Conservation (phyloP, 2,113 vertebrate genomes). For the Pimephales promelas region DNA sequence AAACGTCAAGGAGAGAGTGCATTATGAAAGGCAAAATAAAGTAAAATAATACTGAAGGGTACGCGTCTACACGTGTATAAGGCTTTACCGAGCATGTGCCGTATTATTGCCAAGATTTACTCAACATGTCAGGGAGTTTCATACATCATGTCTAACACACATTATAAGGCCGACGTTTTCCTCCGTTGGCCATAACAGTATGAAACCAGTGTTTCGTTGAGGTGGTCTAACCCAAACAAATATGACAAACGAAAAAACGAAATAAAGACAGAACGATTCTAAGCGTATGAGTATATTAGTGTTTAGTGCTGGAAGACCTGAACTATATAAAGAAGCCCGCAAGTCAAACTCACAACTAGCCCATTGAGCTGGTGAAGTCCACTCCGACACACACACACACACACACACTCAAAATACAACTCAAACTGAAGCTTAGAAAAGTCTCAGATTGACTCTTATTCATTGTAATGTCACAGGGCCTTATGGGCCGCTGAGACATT, state of each 20-base stretch:
- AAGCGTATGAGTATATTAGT: constrained; percentile 20
- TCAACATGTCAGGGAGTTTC: constrained; percentile 79
- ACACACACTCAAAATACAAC: constrained; percentile 61
- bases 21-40: constrained; percentile 34
- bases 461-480: constrained; percentile 80
- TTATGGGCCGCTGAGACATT: constrained; percentile 89
- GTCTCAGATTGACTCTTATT: constrained; percentile 92
- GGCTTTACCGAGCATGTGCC: constrained; percentile 77
- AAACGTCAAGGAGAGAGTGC: background rate
- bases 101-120: constrained; percentile 82
- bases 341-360: background rate
- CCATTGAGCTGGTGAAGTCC: constrained; percentile 81
- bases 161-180: constrained; percentile 68
- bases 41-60: constrained; percentile 60
- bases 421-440: constrained; percentile 92
- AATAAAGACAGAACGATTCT: background rate
- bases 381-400: constrained; percentile 62
- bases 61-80: constrained; percentile 62
- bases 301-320: constrained; percentile 41
- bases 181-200: constrained; percentile 61
- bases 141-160: constrained; percentile 76
- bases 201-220: background rate
- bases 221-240: background rate
- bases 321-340: constrained; percentile 2
- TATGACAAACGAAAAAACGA: background rate